These are phyloP conservation scores for Sebastiscus tertius DNA, from an alignment of 2,797 vertebrate species.

Conservation along the genomic window DNA sequence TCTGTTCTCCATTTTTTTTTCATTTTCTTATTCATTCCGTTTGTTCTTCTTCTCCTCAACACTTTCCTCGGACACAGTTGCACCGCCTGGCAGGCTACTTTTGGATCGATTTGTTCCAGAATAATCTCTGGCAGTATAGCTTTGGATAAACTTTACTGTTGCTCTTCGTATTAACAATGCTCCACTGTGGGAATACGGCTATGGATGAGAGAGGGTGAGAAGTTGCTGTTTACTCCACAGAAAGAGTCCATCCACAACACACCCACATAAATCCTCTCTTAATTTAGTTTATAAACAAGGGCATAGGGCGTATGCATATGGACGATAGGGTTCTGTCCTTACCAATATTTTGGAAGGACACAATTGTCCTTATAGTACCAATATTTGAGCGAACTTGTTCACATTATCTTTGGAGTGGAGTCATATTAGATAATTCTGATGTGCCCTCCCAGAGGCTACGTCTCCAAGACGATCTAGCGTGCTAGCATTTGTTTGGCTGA, in stretches of 20 bases:
- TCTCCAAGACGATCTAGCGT: background rate
- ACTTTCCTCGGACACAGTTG: constrained; percentile 71
- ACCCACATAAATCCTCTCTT: background rate
- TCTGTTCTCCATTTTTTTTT: constrained; percentile 76
- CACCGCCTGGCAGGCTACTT: constrained; percentile 69
- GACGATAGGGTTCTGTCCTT: background rate
- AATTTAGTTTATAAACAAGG: constrained; percentile 6
- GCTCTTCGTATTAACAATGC: constrained; percentile 54
- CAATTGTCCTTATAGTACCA: background rate
- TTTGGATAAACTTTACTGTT: constrained; percentile 71
- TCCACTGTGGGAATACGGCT: constrained; percentile 28
- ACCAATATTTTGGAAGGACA: background rate
- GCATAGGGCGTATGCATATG: background rate
- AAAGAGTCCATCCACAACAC: constrained; percentile 6
- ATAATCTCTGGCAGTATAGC: constrained; percentile 68
- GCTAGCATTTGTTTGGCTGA: background rate
- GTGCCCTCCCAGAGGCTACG: background rate
- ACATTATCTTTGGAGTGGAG: background rate
- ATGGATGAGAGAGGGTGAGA: constrained; percentile 22
- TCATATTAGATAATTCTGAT: background rate
- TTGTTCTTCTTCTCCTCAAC: constrained; percentile 76
- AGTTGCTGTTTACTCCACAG: constrained; percentile 25
- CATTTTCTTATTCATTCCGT: constrained; percentile 82
- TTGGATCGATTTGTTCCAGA: constrained; percentile 80
- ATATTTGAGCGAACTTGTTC: background rate